Evolutionary conservation across 92 coral and sea anemone genomes (phyloP).

Genomic region (Phymanthus crucifer): DNA sequence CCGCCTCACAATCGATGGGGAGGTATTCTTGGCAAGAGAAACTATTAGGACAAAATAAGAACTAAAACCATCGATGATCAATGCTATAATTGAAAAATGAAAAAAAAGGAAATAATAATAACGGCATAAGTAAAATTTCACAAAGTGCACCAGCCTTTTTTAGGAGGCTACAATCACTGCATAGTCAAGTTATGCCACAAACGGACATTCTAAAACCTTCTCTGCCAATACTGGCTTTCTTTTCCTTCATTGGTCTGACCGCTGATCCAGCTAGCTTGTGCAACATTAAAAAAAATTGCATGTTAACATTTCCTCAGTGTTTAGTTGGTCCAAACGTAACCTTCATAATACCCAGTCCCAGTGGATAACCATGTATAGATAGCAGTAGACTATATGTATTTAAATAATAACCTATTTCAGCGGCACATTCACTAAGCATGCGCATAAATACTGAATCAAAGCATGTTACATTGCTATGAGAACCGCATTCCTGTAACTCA

Average conservation of each 20-base stretch:
- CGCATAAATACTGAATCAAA: neutral
- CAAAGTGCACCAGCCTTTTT: too few relatives aligned
- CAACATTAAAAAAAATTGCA: too few relatives aligned
- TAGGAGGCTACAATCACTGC: neutral
- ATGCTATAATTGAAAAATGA: neutral
- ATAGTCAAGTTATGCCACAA: neutral
- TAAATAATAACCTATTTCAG: neutral
- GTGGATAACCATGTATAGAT: too few relatives aligned
- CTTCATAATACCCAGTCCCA: too few relatives aligned
- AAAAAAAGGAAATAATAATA: neutral
- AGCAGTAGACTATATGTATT: too few relatives aligned
- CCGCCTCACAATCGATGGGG: constrained; percentile 13
- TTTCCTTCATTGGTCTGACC: neutral
- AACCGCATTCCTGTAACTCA: neutral
- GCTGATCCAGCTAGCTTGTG: too few relatives aligned
- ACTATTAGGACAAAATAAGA: neutral
- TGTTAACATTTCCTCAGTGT: too few relatives aligned
- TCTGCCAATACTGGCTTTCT: neutral
- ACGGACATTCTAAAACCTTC: neutral
- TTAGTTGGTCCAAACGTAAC: too few relatives aligned
- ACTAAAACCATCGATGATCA: neutral
- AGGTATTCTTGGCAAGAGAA: constrained; percentile 1
- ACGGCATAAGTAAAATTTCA: too few relatives aligned
- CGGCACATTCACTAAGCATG: neutral
- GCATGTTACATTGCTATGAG: neutral